phyloP scores from a whole-genome alignment of 1,140 invertebrate species.

The Drosophila bocki region DNA sequence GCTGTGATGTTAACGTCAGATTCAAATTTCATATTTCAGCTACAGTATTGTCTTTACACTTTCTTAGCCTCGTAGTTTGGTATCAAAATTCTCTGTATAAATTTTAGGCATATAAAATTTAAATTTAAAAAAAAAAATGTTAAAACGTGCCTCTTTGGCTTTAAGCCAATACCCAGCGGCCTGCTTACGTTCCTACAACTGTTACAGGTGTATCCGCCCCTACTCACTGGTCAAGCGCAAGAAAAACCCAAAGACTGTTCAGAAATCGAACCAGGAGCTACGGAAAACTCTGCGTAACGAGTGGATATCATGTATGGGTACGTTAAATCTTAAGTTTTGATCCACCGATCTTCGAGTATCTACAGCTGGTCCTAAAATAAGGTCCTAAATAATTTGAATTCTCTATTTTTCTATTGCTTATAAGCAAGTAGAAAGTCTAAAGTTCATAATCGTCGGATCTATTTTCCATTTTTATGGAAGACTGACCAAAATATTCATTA shows the following conservation, averaged over 20 bases:
- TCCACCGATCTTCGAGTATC: background rate
- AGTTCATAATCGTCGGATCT: too few relatives aligned
- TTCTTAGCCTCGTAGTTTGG: conserved; percentile 3
- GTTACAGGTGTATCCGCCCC: background rate
- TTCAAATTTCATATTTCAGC: background rate
- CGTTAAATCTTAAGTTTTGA: background rate
- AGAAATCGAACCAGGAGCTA: background rate
- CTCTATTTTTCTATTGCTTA: too few relatives aligned
- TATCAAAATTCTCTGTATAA: conserved; percentile 15
- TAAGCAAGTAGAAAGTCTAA: too few relatives aligned
- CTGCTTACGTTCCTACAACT: background rate
- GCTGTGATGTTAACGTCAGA: conserved; percentile 15
- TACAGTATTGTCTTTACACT: conserved; percentile 5
- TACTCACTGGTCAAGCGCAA: background rate
- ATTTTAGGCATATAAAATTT: conserved; percentile 11
- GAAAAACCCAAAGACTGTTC: too few relatives aligned
- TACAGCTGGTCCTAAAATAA: too few relatives aligned
- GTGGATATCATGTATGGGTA: conserved; percentile 4
- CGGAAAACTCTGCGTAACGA: background rate
- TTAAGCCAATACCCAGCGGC: conserved; percentile 3
- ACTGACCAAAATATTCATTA: too few relatives aligned
- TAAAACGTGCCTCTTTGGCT: conserved; percentile 24
- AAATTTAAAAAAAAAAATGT: conserved; percentile 10
- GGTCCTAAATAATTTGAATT: too few relatives aligned
- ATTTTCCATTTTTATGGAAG: too few relatives aligned